Evolutionary conservation across 2,888 invertebrate species (phyloP).

Genomic region (Creontiades dilutus): DNA sequence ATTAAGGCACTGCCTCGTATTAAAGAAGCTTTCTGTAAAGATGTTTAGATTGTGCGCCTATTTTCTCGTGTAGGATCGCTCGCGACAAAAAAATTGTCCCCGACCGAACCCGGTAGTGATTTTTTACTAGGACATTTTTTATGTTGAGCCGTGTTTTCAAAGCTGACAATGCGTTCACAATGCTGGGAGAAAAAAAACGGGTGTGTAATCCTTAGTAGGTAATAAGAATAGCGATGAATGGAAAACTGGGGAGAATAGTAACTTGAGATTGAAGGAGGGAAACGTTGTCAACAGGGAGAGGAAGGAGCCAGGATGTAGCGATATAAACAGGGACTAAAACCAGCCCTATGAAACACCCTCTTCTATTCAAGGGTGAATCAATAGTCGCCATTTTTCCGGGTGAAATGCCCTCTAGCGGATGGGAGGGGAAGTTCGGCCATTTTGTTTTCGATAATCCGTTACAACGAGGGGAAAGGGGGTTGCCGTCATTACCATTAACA

Average conservation of each 20-base stretch:
- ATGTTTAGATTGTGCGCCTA: conserved; percentile 65
- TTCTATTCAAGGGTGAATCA: conserved; percentile 48
- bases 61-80: conserved; percentile 45
- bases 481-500: conserved; percentile 65
- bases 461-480: conserved; percentile 41
- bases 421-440: conserved; percentile 61
- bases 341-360: conserved; percentile 53
- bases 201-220: conserved; percentile 58
- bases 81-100: conserved; percentile 38
- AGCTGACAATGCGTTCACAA: conserved; percentile 38
- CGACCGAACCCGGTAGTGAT: conserved; percentile 38
- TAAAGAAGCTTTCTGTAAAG: conserved; percentile 51
- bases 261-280: conserved; percentile 50
- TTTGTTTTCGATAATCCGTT: conserved; percentile 70
- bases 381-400: conserved; percentile 73
- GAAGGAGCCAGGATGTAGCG: conserved; percentile 69
- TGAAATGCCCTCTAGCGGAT: conserved; percentile 40
- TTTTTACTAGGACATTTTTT: conserved; percentile 50
- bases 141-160: conserved; percentile 62
- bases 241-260: conserved; percentile 35
- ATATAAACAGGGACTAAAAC: conserved; percentile 68
- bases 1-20: conserved; percentile 50
- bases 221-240: conserved; percentile 55
- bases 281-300: conserved; percentile 38
- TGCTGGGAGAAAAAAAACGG: conserved; percentile 6